phyloP scores from a whole-genome alignment of 2,797 vertebrate species.

The Siniperca scherzeri region DNA sequence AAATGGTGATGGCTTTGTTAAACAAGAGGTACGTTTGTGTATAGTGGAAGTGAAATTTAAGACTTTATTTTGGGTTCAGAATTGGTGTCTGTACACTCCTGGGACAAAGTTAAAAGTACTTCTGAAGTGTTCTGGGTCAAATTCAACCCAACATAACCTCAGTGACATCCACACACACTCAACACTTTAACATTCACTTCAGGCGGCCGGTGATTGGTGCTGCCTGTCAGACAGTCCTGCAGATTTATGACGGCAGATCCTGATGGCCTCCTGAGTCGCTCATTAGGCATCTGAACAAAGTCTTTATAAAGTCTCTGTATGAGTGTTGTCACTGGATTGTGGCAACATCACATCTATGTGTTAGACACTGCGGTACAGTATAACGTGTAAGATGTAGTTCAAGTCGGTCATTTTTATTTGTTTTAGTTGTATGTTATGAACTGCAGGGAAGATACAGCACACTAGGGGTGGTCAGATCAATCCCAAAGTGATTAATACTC shows the following conservation, averaged over 20 bases:
- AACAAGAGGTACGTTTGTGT: not conserved
- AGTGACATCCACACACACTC: conserved; percentile 9
- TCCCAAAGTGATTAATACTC: not conserved
- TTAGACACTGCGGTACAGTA: not conserved
- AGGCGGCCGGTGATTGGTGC: conserved; percentile 63
- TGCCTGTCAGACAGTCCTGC: conserved; percentile 51
- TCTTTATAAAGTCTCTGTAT: conserved; percentile 3
- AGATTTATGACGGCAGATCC: conserved; percentile 45
- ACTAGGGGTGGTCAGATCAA: not conserved
- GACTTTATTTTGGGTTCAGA: not conserved
- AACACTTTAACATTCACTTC: conserved; percentile 27
- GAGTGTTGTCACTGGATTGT: not conserved
- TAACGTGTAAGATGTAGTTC: not conserved
- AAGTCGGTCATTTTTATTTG: not conserved
- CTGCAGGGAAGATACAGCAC: not conserved
- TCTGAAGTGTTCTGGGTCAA: not conserved
- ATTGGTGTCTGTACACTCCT: not conserved
- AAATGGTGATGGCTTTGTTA: not conserved
- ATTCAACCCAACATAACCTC: conserved; percentile 21
- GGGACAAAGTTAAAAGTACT: conserved; percentile 1
- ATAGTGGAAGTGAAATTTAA: not conserved
- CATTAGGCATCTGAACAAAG: conserved; percentile 42
- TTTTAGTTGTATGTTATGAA: not conserved
- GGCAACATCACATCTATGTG: not conserved
- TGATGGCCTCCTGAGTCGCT: conserved; percentile 42